Base-by-base conservation (phyloP, 2,797 vertebrate species). In the Onychomys leucogaster region DNA sequence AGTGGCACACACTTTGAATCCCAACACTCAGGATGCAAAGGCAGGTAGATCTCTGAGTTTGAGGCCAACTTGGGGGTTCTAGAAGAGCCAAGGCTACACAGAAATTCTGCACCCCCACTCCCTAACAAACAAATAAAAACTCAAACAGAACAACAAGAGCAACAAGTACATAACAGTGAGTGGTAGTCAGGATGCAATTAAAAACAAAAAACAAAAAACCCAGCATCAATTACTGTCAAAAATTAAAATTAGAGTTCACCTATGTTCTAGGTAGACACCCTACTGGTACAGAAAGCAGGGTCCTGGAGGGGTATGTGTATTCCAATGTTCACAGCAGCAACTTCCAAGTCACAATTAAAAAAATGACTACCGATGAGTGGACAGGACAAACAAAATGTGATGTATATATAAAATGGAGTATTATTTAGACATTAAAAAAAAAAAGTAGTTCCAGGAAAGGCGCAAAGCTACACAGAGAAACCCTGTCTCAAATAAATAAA, bases 361-460 rank as follows among this genome's bases (percentile, higher is more conserved):
- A 83, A 84, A 81, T 32, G 52, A 0, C 49, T 7, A 93, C 3
- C 12, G 21, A 81, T 37, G 34, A 93, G 96, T 2, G n/a, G 17
- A 57, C 12, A 6, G 6, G 16, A 81, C 81, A 90, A 75, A 52
- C 23, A 87, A 96, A 92, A 83, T 57, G 27, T 75, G 52, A 37
- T 37, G 63, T 19, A 82, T 8, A 57, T 34, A 63, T 29, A 88
- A n/a, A 88, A 90, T 3, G 43, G 27, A 80, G 1, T 85, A 91
- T 65, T 80, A 80, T 21, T 41, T 16, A 86, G 43, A 29, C 69
- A n/a, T 71, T 90, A 76, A 88, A 88, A 96, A 93, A 17, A n/a
- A n/a, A n/a, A n/a, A n/a, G n/a, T n/a, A n/a, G n/a, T n/a, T n/a
- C n/a, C n/a, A n/a, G n/a, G n/a, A n/a, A n/a, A n/a, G n/a, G n/a